Evolutionary conservation across 2,797 vertebrate species (phyloP), one percentile per base, ranked within the genome.

Genomic region (Tadarida brasiliensis): DNA sequence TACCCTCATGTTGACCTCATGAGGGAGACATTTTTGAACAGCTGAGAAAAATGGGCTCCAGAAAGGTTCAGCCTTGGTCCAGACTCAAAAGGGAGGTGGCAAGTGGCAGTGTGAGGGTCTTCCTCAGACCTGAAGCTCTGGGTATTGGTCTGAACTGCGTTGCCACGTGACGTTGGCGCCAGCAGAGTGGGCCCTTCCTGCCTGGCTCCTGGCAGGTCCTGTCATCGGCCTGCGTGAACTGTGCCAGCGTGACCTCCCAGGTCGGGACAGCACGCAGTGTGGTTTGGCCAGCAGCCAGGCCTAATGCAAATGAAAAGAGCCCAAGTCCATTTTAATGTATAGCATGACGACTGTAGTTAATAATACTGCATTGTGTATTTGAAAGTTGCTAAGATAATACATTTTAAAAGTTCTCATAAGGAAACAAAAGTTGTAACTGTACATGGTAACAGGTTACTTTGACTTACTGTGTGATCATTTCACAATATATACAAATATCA

Each of bases 161-260:
- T 49, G 49, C 11, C 70, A 28, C 56, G 0, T 35, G 76, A 65
- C 20, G 51, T 28, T 20, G 30, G 71, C 39, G 30, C 30, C 33
- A 92, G 39, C 19, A 77, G 83, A 16, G 59, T 28, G 30, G 14
- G 63, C 73, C 15, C 56, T 61, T 92, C 54, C 86, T 56, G 12
- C 80, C 86, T 28, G 47, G 28, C 61, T 93, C 65, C 54, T 67
- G 4, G 1, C 19, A 22, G 35, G 24, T 22, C n/a, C 39, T 63
- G 76, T 87, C 88, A 47, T 77, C 56, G 70, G 65, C 65, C 81
- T 90, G 71, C 68, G 71, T 10, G 11, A 68, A 14, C 85, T 54
- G 30, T 88, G 93, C 93, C 83, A 86, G 0, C 39, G 63, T 89
- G 92, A 97, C 90, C 86, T 87, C 89, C 65, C 5, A 19, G 82